Evolutionary conservation across 2,888 invertebrate species (phyloP).

Genomic region (Xestia rhomboidea): DNA sequence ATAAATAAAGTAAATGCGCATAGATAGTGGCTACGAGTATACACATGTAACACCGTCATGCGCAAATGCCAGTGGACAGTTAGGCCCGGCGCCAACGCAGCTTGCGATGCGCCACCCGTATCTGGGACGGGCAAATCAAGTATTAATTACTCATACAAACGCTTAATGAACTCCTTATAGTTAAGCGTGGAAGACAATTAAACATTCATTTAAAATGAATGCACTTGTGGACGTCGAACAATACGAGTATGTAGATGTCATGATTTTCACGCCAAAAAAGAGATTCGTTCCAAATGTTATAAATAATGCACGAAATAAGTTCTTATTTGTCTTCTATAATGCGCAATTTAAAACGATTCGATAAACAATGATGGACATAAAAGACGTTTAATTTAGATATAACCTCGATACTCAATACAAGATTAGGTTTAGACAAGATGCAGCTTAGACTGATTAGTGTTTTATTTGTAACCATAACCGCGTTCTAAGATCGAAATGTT

Average conservation of each 20-base stretch:
- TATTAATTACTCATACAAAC: conserved; percentile 85
- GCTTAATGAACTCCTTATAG: conserved; percentile 81
- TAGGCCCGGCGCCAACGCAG: conserved; percentile 86
- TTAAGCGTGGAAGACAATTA: conserved; percentile 58
- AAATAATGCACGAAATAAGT: neutral
- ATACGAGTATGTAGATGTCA: neutral
- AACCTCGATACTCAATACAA: neutral
- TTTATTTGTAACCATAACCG: neutral
- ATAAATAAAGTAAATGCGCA: conserved; percentile 62
- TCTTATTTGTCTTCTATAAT: neutral
- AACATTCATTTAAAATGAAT: conserved; percentile 55
- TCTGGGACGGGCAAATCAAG: conserved; percentile 87
- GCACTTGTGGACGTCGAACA: conserved; percentile 6
- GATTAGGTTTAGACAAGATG: neutral
- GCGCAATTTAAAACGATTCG: neutral
- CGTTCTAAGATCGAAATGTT: conserved; percentile 12
- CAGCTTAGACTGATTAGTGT: conserved; percentile 6
- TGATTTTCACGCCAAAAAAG: neutral
- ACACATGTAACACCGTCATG: conserved; percentile 75
- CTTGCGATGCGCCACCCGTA: conserved; percentile 88
- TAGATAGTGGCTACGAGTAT: conserved; percentile 63
- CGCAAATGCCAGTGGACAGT: conserved; percentile 87
- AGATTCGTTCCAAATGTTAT: neutral
- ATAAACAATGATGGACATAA: neutral
- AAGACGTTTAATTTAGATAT: neutral